These are phyloP conservation scores for Cygnus atratus DNA, from an alignment of 2,113 vertebrate species.

Conservation along the genomic window DNA sequence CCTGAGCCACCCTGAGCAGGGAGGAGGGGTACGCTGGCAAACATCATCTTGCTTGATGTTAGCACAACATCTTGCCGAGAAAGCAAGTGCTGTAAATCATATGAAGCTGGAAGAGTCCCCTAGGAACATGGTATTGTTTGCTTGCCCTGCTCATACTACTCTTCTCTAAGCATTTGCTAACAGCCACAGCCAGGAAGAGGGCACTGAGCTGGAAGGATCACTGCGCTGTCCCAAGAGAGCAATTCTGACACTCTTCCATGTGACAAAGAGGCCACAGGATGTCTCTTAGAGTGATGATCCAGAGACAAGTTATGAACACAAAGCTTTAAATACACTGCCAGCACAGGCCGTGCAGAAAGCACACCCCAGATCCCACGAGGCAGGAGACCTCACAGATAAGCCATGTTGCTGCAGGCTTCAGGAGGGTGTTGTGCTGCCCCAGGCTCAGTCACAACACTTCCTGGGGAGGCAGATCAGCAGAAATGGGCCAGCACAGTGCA, in stretches of 20 bases:
- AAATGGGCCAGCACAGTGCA: background rate
- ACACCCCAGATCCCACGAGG: background rate
- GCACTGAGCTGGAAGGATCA: background rate
- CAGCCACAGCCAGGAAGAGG: background rate
- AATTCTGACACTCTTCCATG: background rate
- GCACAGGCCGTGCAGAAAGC: background rate
- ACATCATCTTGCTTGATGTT: background rate
- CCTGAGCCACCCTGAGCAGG: background rate
- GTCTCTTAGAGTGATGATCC: background rate
- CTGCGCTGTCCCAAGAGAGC: background rate
- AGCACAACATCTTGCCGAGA: background rate
- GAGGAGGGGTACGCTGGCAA: background rate
- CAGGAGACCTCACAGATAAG: background rate
- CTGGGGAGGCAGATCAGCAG: background rate
- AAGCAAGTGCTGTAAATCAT: background rate
- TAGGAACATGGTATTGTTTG: background rate
- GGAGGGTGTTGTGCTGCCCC: background rate
- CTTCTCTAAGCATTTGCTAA: background rate
- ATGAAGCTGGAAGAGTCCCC: background rate
- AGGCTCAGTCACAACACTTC: background rate
- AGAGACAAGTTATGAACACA: background rate
- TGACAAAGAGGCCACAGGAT: background rate
- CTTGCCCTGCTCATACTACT: background rate
- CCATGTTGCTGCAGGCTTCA: background rate
- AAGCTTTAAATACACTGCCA: background rate